A percentile compares a stretch with the other conserved stretches of the same genome.
phyloP scores from a whole-genome alignment of 2,113 vertebrate genomes.

The Platanista minor region DNA sequence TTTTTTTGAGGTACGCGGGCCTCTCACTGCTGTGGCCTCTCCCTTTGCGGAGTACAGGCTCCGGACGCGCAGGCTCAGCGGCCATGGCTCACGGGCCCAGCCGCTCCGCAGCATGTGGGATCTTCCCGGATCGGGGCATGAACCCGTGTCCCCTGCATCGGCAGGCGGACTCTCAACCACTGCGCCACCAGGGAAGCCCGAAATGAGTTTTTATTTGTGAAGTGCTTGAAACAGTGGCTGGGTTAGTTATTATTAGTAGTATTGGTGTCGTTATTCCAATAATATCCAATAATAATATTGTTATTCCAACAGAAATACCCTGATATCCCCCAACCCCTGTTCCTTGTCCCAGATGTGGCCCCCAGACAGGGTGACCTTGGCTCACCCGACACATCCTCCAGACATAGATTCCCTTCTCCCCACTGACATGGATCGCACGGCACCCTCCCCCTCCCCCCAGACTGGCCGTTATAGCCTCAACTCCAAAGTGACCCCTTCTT shows the following conservation, averaged over 20 bases:
- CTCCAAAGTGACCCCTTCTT: conserved; percentile 64
- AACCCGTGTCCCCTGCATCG: too few species aligned
- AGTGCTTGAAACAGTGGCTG: conserved; percentile 37
- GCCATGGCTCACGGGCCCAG: too few species aligned
- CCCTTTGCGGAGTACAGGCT: too few species aligned
- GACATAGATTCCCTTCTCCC: background rate
- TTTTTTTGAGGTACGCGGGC: too few species aligned
- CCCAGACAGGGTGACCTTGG: background rate
- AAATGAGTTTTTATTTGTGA: conserved; percentile 53
- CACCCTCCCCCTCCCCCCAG: background rate
- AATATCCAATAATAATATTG: background rate
- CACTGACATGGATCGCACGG: background rate
- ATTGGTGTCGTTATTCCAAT: background rate
- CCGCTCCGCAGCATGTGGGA: too few species aligned
- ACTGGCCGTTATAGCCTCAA: background rate
- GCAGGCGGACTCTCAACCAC: too few species aligned
- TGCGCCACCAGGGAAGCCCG: too few species aligned
- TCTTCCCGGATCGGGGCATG: too few species aligned
- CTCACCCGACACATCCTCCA: background rate
- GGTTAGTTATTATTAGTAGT: background rate
- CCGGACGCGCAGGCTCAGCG: too few species aligned
- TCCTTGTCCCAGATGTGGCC: background rate
- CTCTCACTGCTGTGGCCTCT: too few species aligned
- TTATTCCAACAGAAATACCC: conserved; percentile 9
- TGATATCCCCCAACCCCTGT: background rate